Evolutionary conservation across 1,140 invertebrate genomes (phyloP).

Genomic region (Meloidogyne exigua): DNA sequence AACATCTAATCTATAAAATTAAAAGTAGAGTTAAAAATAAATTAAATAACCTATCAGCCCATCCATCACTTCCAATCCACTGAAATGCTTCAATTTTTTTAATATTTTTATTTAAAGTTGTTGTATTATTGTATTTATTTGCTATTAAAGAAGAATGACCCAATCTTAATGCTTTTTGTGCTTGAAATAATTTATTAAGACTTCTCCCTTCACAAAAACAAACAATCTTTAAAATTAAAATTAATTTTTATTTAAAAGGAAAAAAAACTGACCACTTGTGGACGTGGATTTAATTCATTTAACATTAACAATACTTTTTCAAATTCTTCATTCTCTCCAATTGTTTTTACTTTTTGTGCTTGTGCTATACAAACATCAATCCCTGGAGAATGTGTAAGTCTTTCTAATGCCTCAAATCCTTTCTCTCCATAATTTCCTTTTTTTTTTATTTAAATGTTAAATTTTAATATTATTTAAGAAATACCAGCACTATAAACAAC

Average conservation of each 20-base stretch:
- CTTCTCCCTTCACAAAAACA: slow-evolving; percentile 81
- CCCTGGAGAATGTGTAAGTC: slow-evolving; percentile 67
- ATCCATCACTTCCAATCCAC: slow-evolving; percentile 52
- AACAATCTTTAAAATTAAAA: slow-evolving; percentile 75
- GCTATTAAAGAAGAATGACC: background rate
- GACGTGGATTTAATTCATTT: slow-evolving; percentile 70
- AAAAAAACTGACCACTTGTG: slow-evolving; percentile 64
- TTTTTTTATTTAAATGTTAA: background rate
- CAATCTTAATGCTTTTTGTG: slow-evolving; percentile 67
- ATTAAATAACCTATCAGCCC: slow-evolving; percentile 53
- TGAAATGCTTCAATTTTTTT: slow-evolving; percentile 2
- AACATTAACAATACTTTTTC: slow-evolving; percentile 72
- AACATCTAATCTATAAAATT: slow-evolving; percentile 70
- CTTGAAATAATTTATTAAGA: slow-evolving; percentile 72
- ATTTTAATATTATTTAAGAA: background rate
- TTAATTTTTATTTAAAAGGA: background rate
- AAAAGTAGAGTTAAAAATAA: background rate
- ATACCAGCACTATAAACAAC: slow-evolving; percentile 78
- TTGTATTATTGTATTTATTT: slow-evolving; percentile 19
- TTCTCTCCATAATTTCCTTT: slow-evolving; percentile 78
- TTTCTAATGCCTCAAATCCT: slow-evolving; percentile 76
- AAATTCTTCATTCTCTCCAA: slow-evolving; percentile 53
- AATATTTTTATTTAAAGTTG: slow-evolving; percentile 10
- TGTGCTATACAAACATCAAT: slow-evolving; percentile 74
- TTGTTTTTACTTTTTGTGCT: slow-evolving; percentile 65